phyloP scores from a whole-genome alignment of 1,140 invertebrate species.

The Periplaneta americana region DNA sequence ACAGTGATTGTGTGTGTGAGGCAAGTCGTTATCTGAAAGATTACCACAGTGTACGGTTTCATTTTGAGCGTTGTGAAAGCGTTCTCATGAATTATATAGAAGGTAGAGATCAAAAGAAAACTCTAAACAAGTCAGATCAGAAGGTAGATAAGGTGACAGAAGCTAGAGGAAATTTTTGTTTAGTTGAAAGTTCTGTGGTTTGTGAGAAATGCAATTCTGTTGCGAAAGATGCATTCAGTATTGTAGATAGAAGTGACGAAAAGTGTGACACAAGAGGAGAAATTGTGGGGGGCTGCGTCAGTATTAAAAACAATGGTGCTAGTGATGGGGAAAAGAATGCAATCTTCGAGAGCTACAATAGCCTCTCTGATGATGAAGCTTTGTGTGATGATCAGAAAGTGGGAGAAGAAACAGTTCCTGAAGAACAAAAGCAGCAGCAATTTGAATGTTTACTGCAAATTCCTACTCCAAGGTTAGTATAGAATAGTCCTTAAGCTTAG shows the following conservation, averaged over 20 bases:
- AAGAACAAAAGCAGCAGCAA: neutral
- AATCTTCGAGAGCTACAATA: conserved; percentile 5
- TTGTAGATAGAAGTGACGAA: neutral
- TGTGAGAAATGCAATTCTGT: neutral
- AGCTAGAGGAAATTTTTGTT: conserved; percentile 1
- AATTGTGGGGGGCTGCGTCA: neutral
- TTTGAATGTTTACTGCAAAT: conserved; percentile 37
- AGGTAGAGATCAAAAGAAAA: neutral
- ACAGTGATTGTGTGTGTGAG: neutral
- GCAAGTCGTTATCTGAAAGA: neutral
- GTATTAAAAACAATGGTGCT: neutral
- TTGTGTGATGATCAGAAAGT: neutral
- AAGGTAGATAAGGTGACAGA: neutral
- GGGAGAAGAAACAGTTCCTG: conserved; percentile 29
- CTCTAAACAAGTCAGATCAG: neutral
- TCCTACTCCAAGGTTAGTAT: conserved; percentile 49
- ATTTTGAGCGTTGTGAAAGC: conserved; percentile 2
- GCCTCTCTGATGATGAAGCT: conserved; percentile 5
- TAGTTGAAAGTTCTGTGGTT: neutral
- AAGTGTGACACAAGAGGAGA: neutral
- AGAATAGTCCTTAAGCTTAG: no score
- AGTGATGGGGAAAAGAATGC: neutral
- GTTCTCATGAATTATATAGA: neutral
- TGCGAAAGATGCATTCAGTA: neutral
- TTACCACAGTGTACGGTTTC: conserved; percentile 5